phyloP scores from a whole-genome alignment of 2,797 vertebrate genomes.

The Falco berigora region DNA sequence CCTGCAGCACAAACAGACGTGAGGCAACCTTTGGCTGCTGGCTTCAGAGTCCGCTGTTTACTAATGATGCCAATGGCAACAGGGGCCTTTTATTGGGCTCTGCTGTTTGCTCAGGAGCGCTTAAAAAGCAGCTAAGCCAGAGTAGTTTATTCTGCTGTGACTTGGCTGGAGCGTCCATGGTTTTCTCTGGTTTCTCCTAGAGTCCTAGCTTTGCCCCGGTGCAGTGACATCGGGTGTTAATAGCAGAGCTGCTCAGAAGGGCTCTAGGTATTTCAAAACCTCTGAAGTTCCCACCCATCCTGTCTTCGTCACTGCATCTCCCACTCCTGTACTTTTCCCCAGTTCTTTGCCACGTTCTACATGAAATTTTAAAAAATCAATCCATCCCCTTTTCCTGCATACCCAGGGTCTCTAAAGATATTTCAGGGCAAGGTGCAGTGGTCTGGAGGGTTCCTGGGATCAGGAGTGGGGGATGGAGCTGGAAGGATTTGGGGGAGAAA shows the following conservation, averaged over 20 bases:
- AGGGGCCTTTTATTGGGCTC: neutral
- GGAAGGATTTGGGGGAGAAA: neutral
- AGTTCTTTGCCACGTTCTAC: accelerated
- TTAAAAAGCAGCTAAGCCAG: neutral
- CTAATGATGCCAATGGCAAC: neutral
- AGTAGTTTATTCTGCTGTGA: neutral
- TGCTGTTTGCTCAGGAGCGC: neutral
- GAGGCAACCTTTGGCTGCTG: neutral
- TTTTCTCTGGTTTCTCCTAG: neutral
- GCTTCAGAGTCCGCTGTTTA: neutral
- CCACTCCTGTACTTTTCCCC: neutral
- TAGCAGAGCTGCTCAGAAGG: neutral
- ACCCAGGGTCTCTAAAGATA: neutral
- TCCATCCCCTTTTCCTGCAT: neutral
- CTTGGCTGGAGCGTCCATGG: neutral
- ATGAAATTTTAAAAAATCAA: accelerated
- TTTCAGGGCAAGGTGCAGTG: neutral
- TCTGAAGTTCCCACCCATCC: neutral
- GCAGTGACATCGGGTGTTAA: neutral
- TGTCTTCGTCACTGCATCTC: neutral
- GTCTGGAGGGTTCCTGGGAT: neutral
- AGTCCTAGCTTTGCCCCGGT: neutral
- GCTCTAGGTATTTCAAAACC: neutral
- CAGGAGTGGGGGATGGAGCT: neutral
- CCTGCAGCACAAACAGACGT: neutral